Base-by-base conservation (phyloP, 2,888 invertebrate species). In the Eupithecia vulgata region DNA sequence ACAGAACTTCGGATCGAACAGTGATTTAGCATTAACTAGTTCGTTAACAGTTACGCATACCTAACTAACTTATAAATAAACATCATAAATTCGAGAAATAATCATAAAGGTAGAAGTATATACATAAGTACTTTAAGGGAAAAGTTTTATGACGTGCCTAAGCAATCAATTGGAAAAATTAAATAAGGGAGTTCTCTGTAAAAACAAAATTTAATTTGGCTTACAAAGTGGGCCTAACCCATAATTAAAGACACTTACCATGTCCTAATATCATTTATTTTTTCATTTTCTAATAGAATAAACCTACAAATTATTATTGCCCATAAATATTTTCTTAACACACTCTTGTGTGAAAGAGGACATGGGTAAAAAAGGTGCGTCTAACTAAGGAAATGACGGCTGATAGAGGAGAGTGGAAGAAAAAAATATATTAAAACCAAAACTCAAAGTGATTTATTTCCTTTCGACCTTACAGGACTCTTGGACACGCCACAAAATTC, bases 11-110 rank as follows among this genome's bases (percentile, higher is more conserved):
- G 74, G 72, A 71, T 79, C 79, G 81, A 68, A 77, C 79, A 73
- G 78, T 74, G 76, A 83, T 82, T 77, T 77, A 79, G 79, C 78
- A 78, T 78, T 79, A 76, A 78, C 70, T 68, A 71, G 59, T 68
- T 72, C 66, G 67, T 70, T 70, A 73, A 70, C 64, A 42, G 57
- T 45, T 65, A 61, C 61, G 48, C 66, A 34, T 67, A 45, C 21
- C 8, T 67, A 45, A 61, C 61, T 67, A 67, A 61, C 42, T 34
- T 13, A 37, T 59, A 52, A 52, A 52, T 21, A 52, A 52, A 52
- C 52, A 48, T 48, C 48, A 52, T 52, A 52, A 52, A 52, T 52
- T 52, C 21, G 52, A 52, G 52, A 52, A 21, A 52, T 8, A 52
- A 21, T 10, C 48, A 45, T 17, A 21, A 10, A 48, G 1, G 13